Percentiles rank a stretch among this genome's conserved stretches.
These are phyloP conservation scores for Euura saliciscinereae DNA, from an alignment of 1,140 invertebrate species.

Conservation along the genomic window DNA sequence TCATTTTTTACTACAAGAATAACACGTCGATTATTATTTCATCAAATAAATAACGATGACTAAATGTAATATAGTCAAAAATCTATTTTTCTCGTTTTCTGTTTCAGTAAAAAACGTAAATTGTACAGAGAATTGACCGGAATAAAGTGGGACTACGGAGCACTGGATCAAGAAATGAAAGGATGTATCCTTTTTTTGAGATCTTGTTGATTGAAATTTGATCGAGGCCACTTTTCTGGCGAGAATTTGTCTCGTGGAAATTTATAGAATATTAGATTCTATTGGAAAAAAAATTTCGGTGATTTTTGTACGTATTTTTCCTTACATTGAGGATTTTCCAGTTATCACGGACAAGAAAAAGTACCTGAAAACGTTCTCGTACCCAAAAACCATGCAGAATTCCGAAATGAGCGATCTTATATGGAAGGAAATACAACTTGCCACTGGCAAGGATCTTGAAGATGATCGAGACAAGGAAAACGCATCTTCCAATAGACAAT, in stretches of 20 bases:
- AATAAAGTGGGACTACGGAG: slow-evolving; percentile 19
- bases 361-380: slow-evolving; percentile 17
- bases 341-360: slow-evolving; percentile 14
- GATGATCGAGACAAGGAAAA: neutral
- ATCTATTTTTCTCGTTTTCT: neutral
- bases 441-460: neutral
- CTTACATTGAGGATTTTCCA: neutral
- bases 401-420: slow-evolving; percentile 5
- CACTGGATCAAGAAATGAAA: slow-evolving; percentile 12
- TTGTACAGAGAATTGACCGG: slow-evolving; percentile 17
- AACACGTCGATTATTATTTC: too few relatives aligned
- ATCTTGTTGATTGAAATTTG: neutral
- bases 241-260: too few relatives aligned
- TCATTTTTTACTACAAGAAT: neutral
- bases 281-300: too few relatives aligned
- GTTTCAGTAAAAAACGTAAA: slow-evolving; percentile 16
- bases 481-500: too few relatives aligned
- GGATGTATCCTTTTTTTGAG: slow-evolving; percentile 13
- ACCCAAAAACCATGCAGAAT: neutral
- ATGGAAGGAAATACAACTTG: slow-evolving; percentile 15
- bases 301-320: neutral
- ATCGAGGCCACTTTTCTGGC: too few relatives aligned
- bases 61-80: too few relatives aligned
- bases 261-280: too few relatives aligned
- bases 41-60: too few relatives aligned